Base-by-base conservation (phyloP, 2,888 invertebrate genomes). In the Drosophila cracens region DNA sequence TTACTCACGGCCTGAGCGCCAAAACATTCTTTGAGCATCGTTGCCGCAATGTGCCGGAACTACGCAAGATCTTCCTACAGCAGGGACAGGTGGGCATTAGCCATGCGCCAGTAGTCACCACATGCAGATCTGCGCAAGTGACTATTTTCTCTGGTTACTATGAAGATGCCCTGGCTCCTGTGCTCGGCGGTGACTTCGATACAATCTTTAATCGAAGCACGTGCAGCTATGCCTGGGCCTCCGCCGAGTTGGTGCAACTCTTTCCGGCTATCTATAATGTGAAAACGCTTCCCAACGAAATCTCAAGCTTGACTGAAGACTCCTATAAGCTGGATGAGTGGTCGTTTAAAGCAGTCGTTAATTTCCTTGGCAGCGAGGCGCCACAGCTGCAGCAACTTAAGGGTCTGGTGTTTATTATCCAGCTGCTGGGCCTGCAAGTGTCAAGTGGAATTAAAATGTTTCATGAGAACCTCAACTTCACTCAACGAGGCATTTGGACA, bases 91-190 rank as follows among this genome's bases (percentile, higher is more conserved):
- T 92, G 95, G 99, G 99, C 18, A 95, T 98, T 63, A 97, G 97
- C 1, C 96, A 96, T 82, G 97, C 98, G 2, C 95, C 96, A 90
- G 97, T 99, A 18, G 98, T 99, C 0, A 99, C 99, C 7, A 99
- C 99, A 93, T 98, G 98, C 0, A 94, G 99, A 25, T 99, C 99
- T 0, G 99, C 99, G 0, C 98, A 99, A 94, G 97, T 99, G 8
- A 99, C 99, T 2, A 94, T 99, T 4, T 96, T 98, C 82, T 98
- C 98, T 64, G 93, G 93, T 4, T 96, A 99, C 80, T 98, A 98
- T 93, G 99, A 99, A 60, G 99, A 99, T 93, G 99, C 99, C 16
- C 98, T 98, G 82, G 98, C 99, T 29, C 95, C 99, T 48, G 96
- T 97, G 31, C 97, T 95, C 93, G 97, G 98, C 0, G 97, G 98